Percentiles rank a stretch among this genome's conserved stretches.
Conservation (phyloP, 2,113 vertebrate genomes). For the Orthochromis malagaraziensis region DNA sequence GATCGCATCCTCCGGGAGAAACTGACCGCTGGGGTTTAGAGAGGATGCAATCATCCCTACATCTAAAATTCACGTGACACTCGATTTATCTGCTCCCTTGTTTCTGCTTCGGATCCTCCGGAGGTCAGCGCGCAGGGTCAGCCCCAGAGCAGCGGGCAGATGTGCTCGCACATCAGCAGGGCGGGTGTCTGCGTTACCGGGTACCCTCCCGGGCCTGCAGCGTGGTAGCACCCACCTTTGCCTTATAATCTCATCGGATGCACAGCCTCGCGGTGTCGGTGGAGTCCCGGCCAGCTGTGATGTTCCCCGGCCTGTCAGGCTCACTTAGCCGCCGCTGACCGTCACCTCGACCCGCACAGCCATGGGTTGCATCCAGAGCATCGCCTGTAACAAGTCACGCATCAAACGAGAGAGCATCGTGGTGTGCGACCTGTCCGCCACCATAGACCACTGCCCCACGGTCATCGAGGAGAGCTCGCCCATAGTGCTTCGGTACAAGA, state of each 20-base stretch:
- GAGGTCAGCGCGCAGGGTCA: constrained; percentile 6
- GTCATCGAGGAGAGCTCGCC: constrained; percentile 95
- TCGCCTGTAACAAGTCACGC: constrained; percentile 93
- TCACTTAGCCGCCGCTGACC: constrained; percentile 45
- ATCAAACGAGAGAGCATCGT: constrained; percentile 92
- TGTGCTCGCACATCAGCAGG: not conserved
- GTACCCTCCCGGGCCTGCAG: not conserved
- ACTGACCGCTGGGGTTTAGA: not conserved
- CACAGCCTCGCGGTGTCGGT: constrained; percentile 32
- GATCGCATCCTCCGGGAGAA: not conserved
- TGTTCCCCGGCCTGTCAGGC: constrained; percentile 18
- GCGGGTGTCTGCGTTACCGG: not conserved
- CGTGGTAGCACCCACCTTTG: constrained; percentile 42
- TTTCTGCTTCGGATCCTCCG: not conserved
- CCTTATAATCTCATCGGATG: constrained; percentile 42
- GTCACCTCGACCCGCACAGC: constrained; percentile 47
- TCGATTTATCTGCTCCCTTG: not conserved
- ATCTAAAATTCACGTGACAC: not conserved
- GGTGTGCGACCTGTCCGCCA: constrained; percentile 90
- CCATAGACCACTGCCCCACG: constrained; percentile 90
- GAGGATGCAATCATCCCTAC: not conserved
- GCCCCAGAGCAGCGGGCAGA: not conserved
- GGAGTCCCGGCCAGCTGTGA: constrained; percentile 32
- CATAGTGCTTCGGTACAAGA: constrained; percentile 95
- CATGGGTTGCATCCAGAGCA: constrained; percentile 96